Percentiles rank a stretch among this genome's conserved stretches.
Evolutionary conservation across 2,797 vertebrate species (phyloP).

Genomic region (Hoplostethus atlanticus): DNA sequence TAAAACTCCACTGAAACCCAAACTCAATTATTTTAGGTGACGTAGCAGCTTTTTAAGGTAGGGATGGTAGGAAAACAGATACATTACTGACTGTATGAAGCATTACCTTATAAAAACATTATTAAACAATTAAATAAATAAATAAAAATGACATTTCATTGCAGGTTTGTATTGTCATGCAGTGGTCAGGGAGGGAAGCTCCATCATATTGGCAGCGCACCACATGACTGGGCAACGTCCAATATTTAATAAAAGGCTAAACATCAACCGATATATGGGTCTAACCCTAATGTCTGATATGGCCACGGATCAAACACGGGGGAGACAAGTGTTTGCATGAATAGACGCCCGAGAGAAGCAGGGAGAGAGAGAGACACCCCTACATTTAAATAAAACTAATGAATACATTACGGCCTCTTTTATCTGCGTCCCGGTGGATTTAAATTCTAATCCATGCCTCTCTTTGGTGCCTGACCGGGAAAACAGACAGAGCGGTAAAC

Average conservation of each 20-base stretch:
- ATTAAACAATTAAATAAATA: no score
- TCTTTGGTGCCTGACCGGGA: slow-evolving; percentile 45
- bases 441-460: slow-evolving; percentile 63
- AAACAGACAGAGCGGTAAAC: neutral
- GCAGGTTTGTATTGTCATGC: no score
- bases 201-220: no score
- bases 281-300: slow-evolving; percentile 45
- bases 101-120: no score
- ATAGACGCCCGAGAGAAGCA: slow-evolving; percentile 45
- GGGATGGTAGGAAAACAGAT: no score
- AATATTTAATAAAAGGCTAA: neutral
- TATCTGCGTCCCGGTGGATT: slow-evolving; percentile 71
- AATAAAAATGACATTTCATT: no score
- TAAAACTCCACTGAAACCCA: no score
- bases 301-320: slow-evolving; percentile 40
- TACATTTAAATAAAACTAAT: slow-evolving; percentile 80
- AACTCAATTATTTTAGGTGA: no score
- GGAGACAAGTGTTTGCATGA: slow-evolving; percentile 35
- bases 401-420: slow-evolving; percentile 81
- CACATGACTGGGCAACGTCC: no score
- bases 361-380: slow-evolving; percentile 7
- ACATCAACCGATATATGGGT: slow-evolving; percentile 1
- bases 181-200: no score
- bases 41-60: no score
- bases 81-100: no score